These are phyloP conservation scores for Dusona sp. DNA, from an alignment of 2,888 invertebrate species.

Conservation along the genomic window DNA sequence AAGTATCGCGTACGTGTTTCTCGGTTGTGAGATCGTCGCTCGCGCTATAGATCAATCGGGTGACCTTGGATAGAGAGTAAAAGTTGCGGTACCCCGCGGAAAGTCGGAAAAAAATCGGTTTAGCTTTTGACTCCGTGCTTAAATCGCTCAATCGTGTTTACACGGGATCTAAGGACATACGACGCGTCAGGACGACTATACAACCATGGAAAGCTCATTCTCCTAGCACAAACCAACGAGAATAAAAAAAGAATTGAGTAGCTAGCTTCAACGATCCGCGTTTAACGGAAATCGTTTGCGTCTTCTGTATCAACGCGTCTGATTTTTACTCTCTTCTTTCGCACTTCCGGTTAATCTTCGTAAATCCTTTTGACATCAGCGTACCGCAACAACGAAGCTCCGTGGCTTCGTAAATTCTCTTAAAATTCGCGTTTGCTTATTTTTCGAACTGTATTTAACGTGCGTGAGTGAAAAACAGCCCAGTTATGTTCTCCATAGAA, in stretches of 20 bases:
- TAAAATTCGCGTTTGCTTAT: conserved; percentile 7
- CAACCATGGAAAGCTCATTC: conserved; percentile 60
- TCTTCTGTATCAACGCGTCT: not conserved
- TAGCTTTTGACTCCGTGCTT: not conserved
- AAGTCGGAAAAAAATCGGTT: not conserved
- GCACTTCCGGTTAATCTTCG: not conserved
- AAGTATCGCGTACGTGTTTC: not conserved
- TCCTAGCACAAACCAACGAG: conserved; percentile 56
- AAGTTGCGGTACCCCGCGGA: not conserved
- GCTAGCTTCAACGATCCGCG: not conserved
- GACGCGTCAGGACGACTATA: not conserved
- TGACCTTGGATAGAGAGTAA: not conserved
- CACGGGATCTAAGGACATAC: not conserved
- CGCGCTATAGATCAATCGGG: not conserved
- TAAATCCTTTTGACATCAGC: not conserved
- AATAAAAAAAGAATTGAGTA: not conserved
- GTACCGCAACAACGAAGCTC: conserved; percentile 16
- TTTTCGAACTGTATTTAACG: conserved; percentile 69
- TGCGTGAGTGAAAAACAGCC: conserved; percentile 73
- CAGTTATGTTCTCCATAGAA: conserved; percentile 84
- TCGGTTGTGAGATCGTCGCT: not conserved
- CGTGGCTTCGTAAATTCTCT: conserved; percentile 31
- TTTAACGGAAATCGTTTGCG: not conserved
- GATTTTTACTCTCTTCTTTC: not conserved
- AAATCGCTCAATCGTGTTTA: not conserved